Percentiles rank a stretch among this genome's conserved stretches.
These are phyloP conservation scores for Ypsolopha sequella DNA, from an alignment of 2,888 invertebrate genomes.

Conservation along the genomic window DNA sequence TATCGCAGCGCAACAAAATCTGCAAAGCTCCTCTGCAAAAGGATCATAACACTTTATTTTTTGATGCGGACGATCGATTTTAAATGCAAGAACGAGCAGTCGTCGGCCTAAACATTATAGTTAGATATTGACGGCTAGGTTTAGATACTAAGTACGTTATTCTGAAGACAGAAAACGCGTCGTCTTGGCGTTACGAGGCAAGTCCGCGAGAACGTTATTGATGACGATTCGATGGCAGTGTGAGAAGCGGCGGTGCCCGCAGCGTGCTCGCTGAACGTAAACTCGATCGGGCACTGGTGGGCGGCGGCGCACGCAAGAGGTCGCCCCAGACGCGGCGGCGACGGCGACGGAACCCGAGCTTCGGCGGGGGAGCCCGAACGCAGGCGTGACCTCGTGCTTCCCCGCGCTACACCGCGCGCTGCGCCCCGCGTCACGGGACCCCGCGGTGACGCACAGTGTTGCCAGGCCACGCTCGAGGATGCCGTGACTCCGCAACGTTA, in stretches of 20 bases:
- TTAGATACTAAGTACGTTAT: slow-evolving; percentile 15
- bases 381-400: slow-evolving; percentile 64
- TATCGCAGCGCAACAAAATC: slow-evolving; percentile 48
- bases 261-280: slow-evolving; percentile 55
- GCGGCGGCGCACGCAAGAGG: slow-evolving; percentile 54
- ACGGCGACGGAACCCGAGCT: slow-evolving; percentile 34
- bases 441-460: slow-evolving; percentile 29
- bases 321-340: slow-evolving; percentile 39
- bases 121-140: slow-evolving; percentile 6
- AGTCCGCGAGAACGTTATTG: slow-evolving; percentile 51
- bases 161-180: slow-evolving; percentile 9
- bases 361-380: slow-evolving; percentile 37
- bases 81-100: slow-evolving; percentile 46
- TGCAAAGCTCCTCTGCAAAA: slow-evolving; percentile 46
- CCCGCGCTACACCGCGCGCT: slow-evolving; percentile 30
- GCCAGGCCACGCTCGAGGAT: slow-evolving; percentile 35
- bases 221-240: slow-evolving; percentile 63
- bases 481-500: slow-evolving; percentile 30
- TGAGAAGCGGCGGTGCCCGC: slow-evolving; percentile 44
- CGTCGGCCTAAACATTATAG: slow-evolving; percentile 33
- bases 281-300: slow-evolving; percentile 38
- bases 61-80: slow-evolving; percentile 65
- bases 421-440: slow-evolving; percentile 14
- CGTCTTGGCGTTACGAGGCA: slow-evolving; percentile 32
- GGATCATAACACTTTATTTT: slow-evolving; percentile 54